Evolutionary conservation across 2,113 vertebrate genomes (phyloP), one percentile per base, ranked within the genome.

Genomic region (Xenus cinereus): DNA sequence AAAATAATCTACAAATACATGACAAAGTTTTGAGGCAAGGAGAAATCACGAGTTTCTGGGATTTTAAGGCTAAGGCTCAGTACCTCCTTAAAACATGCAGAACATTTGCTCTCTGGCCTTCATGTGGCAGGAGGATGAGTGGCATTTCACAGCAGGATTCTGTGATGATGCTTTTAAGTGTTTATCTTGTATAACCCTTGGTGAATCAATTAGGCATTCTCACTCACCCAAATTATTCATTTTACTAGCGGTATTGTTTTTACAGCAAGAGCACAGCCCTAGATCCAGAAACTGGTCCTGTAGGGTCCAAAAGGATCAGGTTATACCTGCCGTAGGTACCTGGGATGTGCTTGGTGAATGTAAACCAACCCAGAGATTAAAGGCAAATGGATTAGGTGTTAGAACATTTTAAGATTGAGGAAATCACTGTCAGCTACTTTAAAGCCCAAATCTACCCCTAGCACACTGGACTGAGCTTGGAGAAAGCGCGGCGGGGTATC

Each of bases 141-240:
- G 39, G 62, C 57, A 57, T 76, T 84, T 90, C 86, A 64, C 80
- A 96, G 84, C 60, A 89, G 81, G 86, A 75, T 77, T 26, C 77
- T 24, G 35, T 28, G 86, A 68, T 0, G 1, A 33, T 54, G 66
- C 77, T 92, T 80, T 80, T 50, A 74, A 75, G 68, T 68, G 72
- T 88, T 84, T 78, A 32, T 72, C 57, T 48, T 84, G 43, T 43
- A 78, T 39, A 86, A 67, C 30, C n/a, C 56, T 45, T 60, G 64
- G 86, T 86, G 51, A 94, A 90, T 77, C 69, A 86, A 69, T 93
- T 14, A 84, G 28, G 57, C 30, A 48, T 64, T 83, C 66, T 76
- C 45, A 41, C 18, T 79, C 59, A 89, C 14, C 24, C 51, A 73
- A 64, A 53, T 76, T 73, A 73, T 33, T 75, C 21, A 30, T 87